These are phyloP conservation scores for Apamea epomidion DNA, from an alignment of 2,888 invertebrate genomes.

Conservation along the genomic window DNA sequence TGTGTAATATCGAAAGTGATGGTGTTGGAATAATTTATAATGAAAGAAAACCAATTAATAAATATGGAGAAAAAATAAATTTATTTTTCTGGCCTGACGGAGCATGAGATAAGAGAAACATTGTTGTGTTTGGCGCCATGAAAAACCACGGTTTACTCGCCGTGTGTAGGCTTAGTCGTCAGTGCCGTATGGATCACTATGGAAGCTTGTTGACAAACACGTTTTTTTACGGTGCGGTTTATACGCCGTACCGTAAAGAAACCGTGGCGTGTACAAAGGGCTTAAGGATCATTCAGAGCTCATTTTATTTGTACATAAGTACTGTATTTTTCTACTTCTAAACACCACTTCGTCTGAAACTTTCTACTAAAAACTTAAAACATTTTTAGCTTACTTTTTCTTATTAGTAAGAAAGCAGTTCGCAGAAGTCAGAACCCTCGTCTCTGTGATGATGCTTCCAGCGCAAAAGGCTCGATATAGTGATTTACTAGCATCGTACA, in stretches of 20 bases:
- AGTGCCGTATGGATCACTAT: no score
- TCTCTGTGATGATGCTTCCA: slow-evolving; percentile 77
- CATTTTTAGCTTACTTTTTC: slow-evolving; percentile 72
- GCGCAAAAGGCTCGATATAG: slow-evolving; percentile 78
- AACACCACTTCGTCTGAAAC: neutral
- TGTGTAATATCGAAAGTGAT: neutral
- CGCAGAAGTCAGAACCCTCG: slow-evolving; percentile 76
- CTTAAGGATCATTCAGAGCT: neutral
- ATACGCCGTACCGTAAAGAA: no score
- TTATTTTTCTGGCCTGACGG: no score
- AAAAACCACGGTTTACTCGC: no score
- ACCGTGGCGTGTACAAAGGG: no score
- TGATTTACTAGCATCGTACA: slow-evolving; percentile 45
- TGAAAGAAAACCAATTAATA: neutral
- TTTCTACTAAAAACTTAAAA: neutral
- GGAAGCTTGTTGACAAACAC: no score
- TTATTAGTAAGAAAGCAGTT: slow-evolving; percentile 80
- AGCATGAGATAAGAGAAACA: neutral
- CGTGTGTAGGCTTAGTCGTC: no score
- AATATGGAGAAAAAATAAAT: neutral
- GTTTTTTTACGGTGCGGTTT: no score
- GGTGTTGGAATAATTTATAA: neutral
- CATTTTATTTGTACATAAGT: neutral
- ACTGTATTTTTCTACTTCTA: neutral
- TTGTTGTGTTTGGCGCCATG: no score